Conservation (phyloP, 2,113 vertebrate genomes). For the Forbesichthys papilliferus region DNA sequence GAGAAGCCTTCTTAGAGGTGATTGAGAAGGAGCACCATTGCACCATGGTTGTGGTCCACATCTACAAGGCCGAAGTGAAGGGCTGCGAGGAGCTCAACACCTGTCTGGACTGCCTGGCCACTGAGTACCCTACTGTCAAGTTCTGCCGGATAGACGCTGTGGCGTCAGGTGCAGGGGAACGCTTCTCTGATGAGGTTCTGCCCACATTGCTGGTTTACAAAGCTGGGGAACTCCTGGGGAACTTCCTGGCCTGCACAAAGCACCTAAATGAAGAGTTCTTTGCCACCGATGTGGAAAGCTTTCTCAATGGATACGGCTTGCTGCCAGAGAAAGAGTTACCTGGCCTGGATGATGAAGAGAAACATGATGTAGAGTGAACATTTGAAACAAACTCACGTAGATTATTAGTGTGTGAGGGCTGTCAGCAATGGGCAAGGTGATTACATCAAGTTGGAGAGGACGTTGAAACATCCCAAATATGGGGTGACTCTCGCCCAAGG, state of each 20-base stretch:
- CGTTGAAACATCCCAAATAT: too few relatives aligned
- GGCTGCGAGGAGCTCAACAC: constrained; percentile 88
- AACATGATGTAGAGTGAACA: constrained; percentile 80
- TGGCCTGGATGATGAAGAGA: constrained; percentile 67
- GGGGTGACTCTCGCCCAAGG: too few relatives aligned
- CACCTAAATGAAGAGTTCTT: constrained; percentile 91
- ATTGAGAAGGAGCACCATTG: constrained; percentile 90
- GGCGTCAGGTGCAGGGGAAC: constrained; percentile 85
- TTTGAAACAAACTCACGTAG: background rate
- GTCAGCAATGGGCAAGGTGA: too few relatives aligned
- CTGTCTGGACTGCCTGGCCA: constrained; percentile 86
- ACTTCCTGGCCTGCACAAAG: constrained; percentile 88
- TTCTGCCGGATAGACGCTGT: constrained; percentile 95
- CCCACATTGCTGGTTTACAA: constrained; percentile 93
- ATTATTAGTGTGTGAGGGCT: background rate
- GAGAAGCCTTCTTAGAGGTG: constrained; percentile 91
- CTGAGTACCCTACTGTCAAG: constrained; percentile 86
- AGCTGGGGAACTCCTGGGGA: constrained; percentile 92
- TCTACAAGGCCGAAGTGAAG: constrained; percentile 85
- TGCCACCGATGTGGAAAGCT: constrained; percentile 90
- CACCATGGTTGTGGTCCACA: constrained; percentile 89
- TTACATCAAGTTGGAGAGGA: too few relatives aligned
- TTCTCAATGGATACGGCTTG: constrained; percentile 93
- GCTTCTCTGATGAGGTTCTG: constrained; percentile 87
- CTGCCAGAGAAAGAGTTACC: constrained; percentile 86